phyloP scores from a whole-genome alignment of 2,888 invertebrate species.

The Tiphia femorata region DNA sequence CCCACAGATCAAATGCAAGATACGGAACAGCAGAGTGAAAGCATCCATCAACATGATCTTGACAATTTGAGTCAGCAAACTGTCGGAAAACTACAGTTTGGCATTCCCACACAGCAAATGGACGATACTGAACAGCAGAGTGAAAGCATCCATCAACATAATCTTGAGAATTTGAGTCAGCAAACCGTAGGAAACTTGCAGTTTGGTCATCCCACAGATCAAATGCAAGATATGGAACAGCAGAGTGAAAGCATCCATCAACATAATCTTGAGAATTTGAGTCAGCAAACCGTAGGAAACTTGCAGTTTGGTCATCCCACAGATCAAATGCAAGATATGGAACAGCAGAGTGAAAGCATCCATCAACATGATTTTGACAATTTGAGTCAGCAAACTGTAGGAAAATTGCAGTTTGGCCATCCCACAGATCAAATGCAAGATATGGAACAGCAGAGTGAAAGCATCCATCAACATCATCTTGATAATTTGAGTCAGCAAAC shows the following conservation, averaged over 20 bases:
- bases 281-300: constrained; percentile 28
- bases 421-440: constrained; percentile 20
- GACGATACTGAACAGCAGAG: constrained; percentile 27
- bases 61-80: not conserved
- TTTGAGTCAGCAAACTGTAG: constrained; percentile 26
- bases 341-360: constrained; percentile 31
- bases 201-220: constrained; percentile 31
- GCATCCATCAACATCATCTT: too few species aligned
- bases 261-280: too few species aligned
- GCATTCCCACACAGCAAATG: constrained; percentile 2
- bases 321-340: constrained; percentile 19
- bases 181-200: constrained; percentile 24
- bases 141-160: too few species aligned
- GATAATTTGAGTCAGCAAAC: constrained; percentile 26
- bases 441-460: constrained; percentile 29
- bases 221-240: constrained; percentile 2
- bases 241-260: too few species aligned
- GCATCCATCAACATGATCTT: not conserved
- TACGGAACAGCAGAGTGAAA: not conserved
- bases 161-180: constrained; percentile 40
- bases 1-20: constrained; percentile 6
- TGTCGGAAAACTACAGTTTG: not conserved
- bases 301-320: not conserved
- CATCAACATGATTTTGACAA: constrained; percentile 33
- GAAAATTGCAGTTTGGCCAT: constrained; percentile 32